phyloP scores from a whole-genome alignment of 1,140 invertebrate genomes.

The Zaprionus africanus region DNA sequence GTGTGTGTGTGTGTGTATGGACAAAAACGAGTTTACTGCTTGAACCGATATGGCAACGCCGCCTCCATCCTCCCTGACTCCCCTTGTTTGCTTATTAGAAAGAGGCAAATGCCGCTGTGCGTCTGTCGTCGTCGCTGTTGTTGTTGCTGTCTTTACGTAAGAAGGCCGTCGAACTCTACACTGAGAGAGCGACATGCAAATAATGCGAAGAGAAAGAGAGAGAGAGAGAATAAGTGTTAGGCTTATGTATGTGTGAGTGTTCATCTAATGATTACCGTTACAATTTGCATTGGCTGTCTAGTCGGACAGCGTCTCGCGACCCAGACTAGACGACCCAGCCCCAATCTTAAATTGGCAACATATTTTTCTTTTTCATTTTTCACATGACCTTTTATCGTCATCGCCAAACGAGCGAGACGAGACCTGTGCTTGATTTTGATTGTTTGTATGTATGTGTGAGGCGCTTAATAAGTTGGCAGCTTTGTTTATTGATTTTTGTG shows the following conservation, averaged over 20 bases:
- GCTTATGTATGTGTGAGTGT: conserved; percentile 36
- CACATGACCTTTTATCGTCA: conserved; percentile 69
- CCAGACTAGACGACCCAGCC: conserved; percentile 76
- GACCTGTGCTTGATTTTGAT: conserved; percentile 20
- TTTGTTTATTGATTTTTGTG: conserved; percentile 57
- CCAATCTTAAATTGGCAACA: conserved; percentile 64
- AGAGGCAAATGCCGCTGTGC: conserved; percentile 67
- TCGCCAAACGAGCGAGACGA: conserved; percentile 3
- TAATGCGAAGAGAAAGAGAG: conserved; percentile 33
- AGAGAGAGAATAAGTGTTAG: conserved; percentile 20
- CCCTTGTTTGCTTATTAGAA: conserved; percentile 70
- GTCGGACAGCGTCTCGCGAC: conserved; percentile 74
- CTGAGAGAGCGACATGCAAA: conserved; percentile 61
- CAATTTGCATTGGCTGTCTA: conserved; percentile 77
- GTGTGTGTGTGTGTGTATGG: conserved; percentile 16
- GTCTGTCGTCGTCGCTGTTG: conserved; percentile 26
- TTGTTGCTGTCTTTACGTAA: conserved; percentile 76
- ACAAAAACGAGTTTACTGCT: conserved; percentile 72
- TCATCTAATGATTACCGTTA: conserved; percentile 77
- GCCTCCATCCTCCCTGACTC: conserved; percentile 34
- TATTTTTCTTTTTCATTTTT: conserved; percentile 39
- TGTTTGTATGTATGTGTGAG: conserved; percentile 15
- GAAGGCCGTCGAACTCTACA: conserved; percentile 80
- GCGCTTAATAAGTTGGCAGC: conserved; percentile 24
- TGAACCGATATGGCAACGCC: conserved; percentile 68